Percentiles rank a stretch among this genome's conserved stretches.
These are phyloP conservation scores for Limnodromus scolopaceus DNA, from an alignment of 2,797 vertebrate species.

Conservation along the genomic window DNA sequence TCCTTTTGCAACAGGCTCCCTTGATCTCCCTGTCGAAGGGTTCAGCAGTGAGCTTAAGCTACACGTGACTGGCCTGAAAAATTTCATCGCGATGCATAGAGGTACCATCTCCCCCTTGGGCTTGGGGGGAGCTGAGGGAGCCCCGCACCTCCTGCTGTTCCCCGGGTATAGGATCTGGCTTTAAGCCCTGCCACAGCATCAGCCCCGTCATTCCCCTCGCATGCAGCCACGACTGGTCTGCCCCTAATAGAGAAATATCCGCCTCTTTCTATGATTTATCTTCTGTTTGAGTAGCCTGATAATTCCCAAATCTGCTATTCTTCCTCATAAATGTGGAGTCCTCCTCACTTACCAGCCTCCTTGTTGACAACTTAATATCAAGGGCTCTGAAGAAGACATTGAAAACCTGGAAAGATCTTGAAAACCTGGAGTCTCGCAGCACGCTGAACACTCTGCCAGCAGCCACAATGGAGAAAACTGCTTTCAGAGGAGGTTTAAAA, in stretches of 20 bases:
- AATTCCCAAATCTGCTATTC: conserved; percentile 27
- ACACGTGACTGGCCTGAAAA: neutral
- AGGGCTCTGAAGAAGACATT: neutral
- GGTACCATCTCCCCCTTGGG: neutral
- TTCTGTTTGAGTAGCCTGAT: neutral
- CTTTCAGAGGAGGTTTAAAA: neutral
- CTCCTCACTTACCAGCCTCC: neutral
- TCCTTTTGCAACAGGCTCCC: neutral
- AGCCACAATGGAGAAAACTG: neutral
- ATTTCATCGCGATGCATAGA: rapidly evolving
- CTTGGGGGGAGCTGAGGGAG: neutral
- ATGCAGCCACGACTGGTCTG: neutral
- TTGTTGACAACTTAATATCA: conserved; percentile 20
- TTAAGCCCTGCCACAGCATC: neutral
- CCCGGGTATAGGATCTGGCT: neutral
- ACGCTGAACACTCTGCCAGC: neutral
- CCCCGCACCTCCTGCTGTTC: neutral
- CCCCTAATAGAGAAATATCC: neutral
- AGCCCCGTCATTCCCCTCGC: rapidly evolving
- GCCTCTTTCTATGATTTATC: neutral
- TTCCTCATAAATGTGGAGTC: neutral
- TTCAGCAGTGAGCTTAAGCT: neutral
- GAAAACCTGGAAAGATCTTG: conserved; percentile 1
- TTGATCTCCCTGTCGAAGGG: neutral
- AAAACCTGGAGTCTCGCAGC: neutral